These are phyloP conservation scores for Corythaixoides concolor DNA, from an alignment of 2,113 vertebrate genomes.

Conservation along the genomic window DNA sequence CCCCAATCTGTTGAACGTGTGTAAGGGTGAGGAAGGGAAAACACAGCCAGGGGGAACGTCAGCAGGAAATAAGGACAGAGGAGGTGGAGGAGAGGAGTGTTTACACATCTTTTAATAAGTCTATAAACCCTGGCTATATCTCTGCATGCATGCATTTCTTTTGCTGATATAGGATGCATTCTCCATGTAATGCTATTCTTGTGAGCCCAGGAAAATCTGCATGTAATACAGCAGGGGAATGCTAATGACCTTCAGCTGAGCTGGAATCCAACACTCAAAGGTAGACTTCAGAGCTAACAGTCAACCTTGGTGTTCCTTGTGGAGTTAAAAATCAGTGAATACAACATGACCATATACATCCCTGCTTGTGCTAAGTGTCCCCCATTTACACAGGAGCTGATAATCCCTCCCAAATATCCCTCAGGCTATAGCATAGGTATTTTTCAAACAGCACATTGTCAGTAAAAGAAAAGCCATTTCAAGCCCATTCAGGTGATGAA, in stretches of 20 bases:
- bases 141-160: slow-evolving; percentile 20
- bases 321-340: not conserved
- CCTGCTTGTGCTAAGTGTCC: not conserved
- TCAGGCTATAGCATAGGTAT: not conserved
- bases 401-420: not conserved
- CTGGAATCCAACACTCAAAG: slow-evolving; percentile 27
- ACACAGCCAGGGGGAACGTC: slow-evolving; percentile 50
- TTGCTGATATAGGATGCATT: slow-evolving; percentile 25
- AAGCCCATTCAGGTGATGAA: not conserved
- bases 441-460: slow-evolving; percentile 9
- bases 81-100: not conserved
- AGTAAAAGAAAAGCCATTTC: not conserved
- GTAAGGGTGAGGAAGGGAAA: slow-evolving; percentile 23
- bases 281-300: not conserved
- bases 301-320: not conserved
- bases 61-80: slow-evolving; percentile 5
- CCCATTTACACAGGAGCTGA: not conserved
- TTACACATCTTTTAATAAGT: slow-evolving; percentile 34
- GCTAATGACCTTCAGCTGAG: slow-evolving; percentile 28
- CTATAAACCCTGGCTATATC: slow-evolving; percentile 6
- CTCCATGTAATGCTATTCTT: slow-evolving; percentile 43
- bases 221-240: slow-evolving; percentile 60
- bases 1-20: slow-evolving; percentile 36
- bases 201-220: slow-evolving; percentile 56
- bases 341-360: not conserved